Percentiles rank a stretch among this genome's conserved stretches.
Conservation (phyloP, 2,888 invertebrate genomes). For the Leptarthrus brevirostris region DNA sequence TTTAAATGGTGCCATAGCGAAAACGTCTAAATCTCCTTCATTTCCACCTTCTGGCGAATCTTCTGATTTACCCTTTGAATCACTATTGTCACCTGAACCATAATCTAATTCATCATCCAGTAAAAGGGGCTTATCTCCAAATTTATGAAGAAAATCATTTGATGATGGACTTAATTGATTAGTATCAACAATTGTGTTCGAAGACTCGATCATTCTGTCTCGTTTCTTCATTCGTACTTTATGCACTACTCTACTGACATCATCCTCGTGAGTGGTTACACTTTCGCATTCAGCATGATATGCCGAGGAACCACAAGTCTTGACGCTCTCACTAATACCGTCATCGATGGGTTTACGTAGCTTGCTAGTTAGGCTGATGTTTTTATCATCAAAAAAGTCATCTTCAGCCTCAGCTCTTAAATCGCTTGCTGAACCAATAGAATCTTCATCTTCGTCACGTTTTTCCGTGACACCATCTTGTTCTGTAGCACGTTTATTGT, state of each 20-base stretch:
- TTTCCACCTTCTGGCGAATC: conserved; percentile 56
- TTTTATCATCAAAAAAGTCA: conserved; percentile 67
- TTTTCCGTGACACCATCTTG: conserved; percentile 55
- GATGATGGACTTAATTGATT: conserved; percentile 69
- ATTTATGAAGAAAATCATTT: conserved; percentile 77
- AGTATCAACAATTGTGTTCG: conserved; percentile 62
- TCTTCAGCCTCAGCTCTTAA: conserved; percentile 70
- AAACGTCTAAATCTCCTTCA: conserved; percentile 70
- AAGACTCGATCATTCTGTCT: conserved; percentile 61
- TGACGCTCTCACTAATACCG: conserved; percentile 73
- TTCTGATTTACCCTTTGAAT: conserved; percentile 58
- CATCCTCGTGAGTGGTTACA: conserved; percentile 73
- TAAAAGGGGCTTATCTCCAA: conserved; percentile 79
- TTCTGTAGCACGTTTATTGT: conserved; percentile 51
- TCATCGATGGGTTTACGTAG: conserved; percentile 63
- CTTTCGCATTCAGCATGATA: conserved; percentile 81
- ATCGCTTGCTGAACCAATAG: conserved; percentile 80
- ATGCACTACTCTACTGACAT: conserved; percentile 69
- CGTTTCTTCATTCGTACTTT: conserved; percentile 69
- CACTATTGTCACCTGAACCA: conserved; percentile 67
- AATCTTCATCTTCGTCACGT: conserved; percentile 73
- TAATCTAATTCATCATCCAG: conserved; percentile 83
- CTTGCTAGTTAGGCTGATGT: conserved; percentile 60
- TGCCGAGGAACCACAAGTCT: conserved; percentile 76
- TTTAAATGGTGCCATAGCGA: conserved; percentile 77